A percentile compares a stretch with the other conserved stretches of the same genome.
phyloP scores from a whole-genome alignment of 2,888 invertebrate species.

The Epinotia brunnichana region DNA sequence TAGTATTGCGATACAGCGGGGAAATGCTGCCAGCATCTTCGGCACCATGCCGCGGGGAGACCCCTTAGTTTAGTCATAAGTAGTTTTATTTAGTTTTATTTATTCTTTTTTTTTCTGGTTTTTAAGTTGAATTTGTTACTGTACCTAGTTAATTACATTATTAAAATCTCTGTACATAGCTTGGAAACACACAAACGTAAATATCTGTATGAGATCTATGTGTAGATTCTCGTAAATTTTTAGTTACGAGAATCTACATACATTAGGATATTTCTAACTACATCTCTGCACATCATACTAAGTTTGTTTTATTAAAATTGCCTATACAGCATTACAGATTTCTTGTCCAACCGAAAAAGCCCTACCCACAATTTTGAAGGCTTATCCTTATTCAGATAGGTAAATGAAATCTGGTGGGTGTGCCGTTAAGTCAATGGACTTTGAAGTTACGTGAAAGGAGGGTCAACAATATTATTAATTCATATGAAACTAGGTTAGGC shows the following conservation, averaged over 20 bases:
- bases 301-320: neutral
- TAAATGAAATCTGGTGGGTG: slow-evolving; percentile 3
- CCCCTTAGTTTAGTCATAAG: too few species aligned
- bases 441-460: neutral
- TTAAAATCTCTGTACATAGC: too few species aligned
- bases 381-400: neutral
- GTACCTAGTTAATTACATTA: too few species aligned
- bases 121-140: too few species aligned
- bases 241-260: too few species aligned
- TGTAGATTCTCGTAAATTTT: neutral
- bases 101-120: too few species aligned
- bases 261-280: neutral
- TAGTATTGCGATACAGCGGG: too few species aligned
- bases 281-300: neutral
- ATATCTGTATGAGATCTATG: too few species aligned
- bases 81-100: too few species aligned
- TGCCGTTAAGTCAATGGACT: neutral
- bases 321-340: neutral
- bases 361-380: neutral
- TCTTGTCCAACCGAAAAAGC: neutral
- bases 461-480: slow-evolving; percentile 10
- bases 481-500: neutral
- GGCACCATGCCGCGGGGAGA: too few species aligned
- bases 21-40: too few species aligned
- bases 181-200: too few species aligned